Percentiles rank a stretch among this genome's conserved stretches.
phyloP scores from a whole-genome alignment of 2,797 vertebrate genomes.

The Betta splendens region DNA sequence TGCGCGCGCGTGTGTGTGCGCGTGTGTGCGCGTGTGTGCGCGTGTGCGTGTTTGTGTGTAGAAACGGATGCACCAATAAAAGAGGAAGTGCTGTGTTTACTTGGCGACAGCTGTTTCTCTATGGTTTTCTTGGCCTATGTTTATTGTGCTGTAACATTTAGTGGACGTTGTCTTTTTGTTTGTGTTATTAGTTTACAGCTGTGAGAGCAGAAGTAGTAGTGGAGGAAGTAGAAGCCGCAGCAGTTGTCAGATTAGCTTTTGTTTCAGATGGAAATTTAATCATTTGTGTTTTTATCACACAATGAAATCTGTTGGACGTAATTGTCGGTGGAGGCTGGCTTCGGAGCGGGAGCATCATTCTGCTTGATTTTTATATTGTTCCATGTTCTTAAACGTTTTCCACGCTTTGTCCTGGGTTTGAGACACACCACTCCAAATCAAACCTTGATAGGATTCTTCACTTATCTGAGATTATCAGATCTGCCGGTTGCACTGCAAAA shows the following conservation, averaged over 20 bases:
- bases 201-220: conserved; percentile 1
- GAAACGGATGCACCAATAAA: conserved; percentile 12
- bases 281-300: background rate
- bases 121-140: background rate
- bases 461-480: too few species aligned
- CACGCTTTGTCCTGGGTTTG: too few species aligned
- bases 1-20: too few species aligned
- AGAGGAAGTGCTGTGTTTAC: conserved; percentile 13
- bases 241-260: background rate
- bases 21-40: too few species aligned
- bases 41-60: too few species aligned
- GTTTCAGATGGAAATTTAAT: background rate
- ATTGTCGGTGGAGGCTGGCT: too few species aligned
- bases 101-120: background rate
- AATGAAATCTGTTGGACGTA: too few species aligned
- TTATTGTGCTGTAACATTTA: background rate
- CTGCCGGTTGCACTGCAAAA: background rate
- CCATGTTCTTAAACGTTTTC: too few species aligned
- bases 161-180: conserved; percentile 1
- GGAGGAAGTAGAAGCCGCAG: background rate
- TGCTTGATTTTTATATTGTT: too few species aligned
- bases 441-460: too few species aligned
- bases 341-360: too few species aligned
- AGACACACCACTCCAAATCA: too few species aligned
- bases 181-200: background rate